Evolutionary conservation across 2,113 vertebrate species (phyloP), one percentile per base, ranked within the genome.

Genomic region (Callithrix jacchus): DNA sequence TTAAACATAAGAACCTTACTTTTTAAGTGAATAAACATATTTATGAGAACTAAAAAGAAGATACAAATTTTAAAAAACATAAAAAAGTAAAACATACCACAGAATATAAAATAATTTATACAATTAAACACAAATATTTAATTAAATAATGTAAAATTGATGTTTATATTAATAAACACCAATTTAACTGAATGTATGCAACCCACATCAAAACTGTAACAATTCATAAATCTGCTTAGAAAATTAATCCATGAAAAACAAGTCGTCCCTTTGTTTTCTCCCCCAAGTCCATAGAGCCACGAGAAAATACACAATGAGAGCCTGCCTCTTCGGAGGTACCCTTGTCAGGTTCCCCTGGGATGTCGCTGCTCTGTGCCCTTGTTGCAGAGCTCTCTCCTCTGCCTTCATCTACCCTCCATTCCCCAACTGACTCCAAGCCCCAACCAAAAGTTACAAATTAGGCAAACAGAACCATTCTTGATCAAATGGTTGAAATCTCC

Each of bases 401-500:
- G 21, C 17, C 54, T 23, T 84, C 64, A 49, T 1, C 23, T 6
- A 42, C 4, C 14, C 56, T 13, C 42, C 14, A 40, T 14, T 47
- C 42, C 27, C 2, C 30, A 10, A 42, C 56, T 82, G 35, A 45
- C 35, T 82, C 45, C 17, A 70, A 32, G 1, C 11, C 7, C 37
- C 49, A 74, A 6, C 6, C 13, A 14, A 37, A 91, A 56, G 42
- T 35, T 88, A 93, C 74, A 76, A 54, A 12, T 79, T 84, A 94
- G 79, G 56, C 61, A 86, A 68, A 84, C 8, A 86, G 35, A 97
- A 68, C 20, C 73, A 40, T n/a, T 47, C 54, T 49, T 20, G 68
- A 79, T 64, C 79, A 77, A 54, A 80, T 40, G 8, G 82, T 73
- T 97, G 71, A 95, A 89, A 45, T 95, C 91, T 91, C 94, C 84